These are phyloP conservation scores for Piscicola geometra DNA, from an alignment of 2,888 invertebrate species.

Conservation along the genomic window DNA sequence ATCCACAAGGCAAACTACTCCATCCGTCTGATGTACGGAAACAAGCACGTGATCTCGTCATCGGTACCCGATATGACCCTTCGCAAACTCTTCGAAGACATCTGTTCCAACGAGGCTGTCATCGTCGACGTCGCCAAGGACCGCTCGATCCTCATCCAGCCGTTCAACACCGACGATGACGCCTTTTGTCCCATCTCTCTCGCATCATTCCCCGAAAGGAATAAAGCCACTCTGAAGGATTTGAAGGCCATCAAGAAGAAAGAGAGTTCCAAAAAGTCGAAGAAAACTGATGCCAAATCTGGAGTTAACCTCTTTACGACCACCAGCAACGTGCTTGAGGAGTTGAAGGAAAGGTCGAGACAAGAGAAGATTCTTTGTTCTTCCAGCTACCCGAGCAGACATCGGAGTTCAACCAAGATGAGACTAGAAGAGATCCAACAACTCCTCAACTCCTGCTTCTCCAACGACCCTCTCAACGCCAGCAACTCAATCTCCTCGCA, in stretches of 20 bases:
- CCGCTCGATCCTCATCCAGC: constrained; percentile 15
- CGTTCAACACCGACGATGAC: not conserved
- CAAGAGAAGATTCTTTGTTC: constrained; percentile 24
- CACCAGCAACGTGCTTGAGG: constrained; percentile 8
- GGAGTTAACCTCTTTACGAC: not conserved
- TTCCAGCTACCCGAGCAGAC: constrained; percentile 27
- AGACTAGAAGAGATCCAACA: constrained; percentile 6
- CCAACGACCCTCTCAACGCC: not conserved
- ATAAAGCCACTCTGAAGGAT: not conserved
- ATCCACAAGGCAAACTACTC: not conserved
- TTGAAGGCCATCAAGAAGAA: not conserved
- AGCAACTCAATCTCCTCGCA: not conserved
- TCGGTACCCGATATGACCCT: constrained; percentile 3
- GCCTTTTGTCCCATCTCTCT: no score
- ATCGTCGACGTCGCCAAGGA: constrained; percentile 4
- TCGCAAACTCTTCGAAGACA: constrained; percentile 4
- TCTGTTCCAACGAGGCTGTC: constrained; percentile 17
- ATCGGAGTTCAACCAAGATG: not conserved
- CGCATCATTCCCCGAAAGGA: not conserved
- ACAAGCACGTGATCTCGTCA: not conserved
- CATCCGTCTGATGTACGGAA: not conserved
- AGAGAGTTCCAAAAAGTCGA: no score
- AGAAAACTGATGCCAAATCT: not conserved
- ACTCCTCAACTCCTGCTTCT: not conserved
- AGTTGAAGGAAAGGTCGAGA: not conserved